Conservation (phyloP, 2,888 invertebrate genomes). For the Drosophila mimica region DNA sequence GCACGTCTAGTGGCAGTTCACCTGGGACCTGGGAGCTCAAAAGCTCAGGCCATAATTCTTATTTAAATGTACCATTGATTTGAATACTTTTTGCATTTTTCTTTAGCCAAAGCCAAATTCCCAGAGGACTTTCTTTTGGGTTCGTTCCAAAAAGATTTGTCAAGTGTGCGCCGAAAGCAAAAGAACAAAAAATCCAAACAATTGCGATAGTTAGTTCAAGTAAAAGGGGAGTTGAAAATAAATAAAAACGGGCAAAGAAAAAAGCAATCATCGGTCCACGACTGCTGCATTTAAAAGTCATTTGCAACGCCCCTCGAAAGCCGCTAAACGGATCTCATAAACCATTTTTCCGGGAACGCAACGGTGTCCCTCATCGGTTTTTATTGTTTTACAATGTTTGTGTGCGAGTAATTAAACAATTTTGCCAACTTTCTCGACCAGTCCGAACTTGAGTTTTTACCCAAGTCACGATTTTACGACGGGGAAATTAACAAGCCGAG, state of each 20-base stretch:
- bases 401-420: conserved; percentile 64
- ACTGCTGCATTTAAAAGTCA: conserved; percentile 74
- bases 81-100: conserved; percentile 69
- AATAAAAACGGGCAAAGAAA: conserved; percentile 13
- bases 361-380: conserved; percentile 34
- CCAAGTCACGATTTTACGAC: conserved; percentile 56
- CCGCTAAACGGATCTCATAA: conserved; percentile 68
- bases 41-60: conserved; percentile 62
- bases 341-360: conserved; percentile 53
- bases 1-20: conserved; percentile 37
- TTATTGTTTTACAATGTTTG: conserved; percentile 76
- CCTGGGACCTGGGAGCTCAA: conserved; percentile 36
- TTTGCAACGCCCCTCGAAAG: conserved; percentile 72
- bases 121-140: conserved; percentile 53
- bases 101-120: conserved; percentile 20
- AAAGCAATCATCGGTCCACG: conserved; percentile 58
- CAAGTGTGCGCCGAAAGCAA: conserved; percentile 40
- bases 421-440: conserved; percentile 65
- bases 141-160: conserved; percentile 30
- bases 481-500: conserved; percentile 56
- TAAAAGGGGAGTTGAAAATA: conserved; percentile 23
- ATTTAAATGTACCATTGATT: conserved; percentile 66
- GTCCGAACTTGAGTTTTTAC: conserved; percentile 43
- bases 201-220: conserved; percentile 63
- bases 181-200: conserved; percentile 52